A percentile compares a stretch with the other conserved stretches of the same genome.
Conservation (phyloP, 2,888 invertebrate species). For the Callosobruchus maculatus region DNA sequence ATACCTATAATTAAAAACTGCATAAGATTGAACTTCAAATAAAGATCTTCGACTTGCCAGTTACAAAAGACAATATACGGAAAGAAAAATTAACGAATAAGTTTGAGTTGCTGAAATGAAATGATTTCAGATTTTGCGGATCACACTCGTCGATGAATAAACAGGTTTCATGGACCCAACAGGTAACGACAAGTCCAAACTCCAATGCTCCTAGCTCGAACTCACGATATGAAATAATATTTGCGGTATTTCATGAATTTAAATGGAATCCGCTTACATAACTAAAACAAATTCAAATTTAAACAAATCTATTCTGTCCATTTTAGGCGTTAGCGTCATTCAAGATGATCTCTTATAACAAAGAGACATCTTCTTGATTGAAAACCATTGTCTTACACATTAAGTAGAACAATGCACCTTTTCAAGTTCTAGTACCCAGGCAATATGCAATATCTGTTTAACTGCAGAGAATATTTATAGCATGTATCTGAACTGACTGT, state of each 20-base stretch:
- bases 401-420: neutral
- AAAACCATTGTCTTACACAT: neutral
- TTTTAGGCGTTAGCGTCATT: neutral
- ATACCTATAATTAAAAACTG: too few species aligned
- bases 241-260: neutral
- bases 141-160: neutral
- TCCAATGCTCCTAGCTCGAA: neutral
- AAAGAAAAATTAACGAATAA: too few species aligned
- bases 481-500: too few species aligned
- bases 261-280: neutral
- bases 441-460: too few species aligned
- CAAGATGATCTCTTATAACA: neutral
- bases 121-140: too few species aligned
- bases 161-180: neutral
- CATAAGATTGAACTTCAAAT: too few species aligned
- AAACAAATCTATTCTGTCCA: neutral
- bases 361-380: neutral
- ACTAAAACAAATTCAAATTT: neutral
- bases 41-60: too few species aligned
- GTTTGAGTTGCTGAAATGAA: neutral
- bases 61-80: too few species aligned
- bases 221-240: neutral
- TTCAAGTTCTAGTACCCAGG: neutral
- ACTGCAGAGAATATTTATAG: too few species aligned
- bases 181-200: neutral